phyloP scores from a whole-genome alignment of 1,140 invertebrate genomes.

The Pogonomyrmex barbatus region DNA sequence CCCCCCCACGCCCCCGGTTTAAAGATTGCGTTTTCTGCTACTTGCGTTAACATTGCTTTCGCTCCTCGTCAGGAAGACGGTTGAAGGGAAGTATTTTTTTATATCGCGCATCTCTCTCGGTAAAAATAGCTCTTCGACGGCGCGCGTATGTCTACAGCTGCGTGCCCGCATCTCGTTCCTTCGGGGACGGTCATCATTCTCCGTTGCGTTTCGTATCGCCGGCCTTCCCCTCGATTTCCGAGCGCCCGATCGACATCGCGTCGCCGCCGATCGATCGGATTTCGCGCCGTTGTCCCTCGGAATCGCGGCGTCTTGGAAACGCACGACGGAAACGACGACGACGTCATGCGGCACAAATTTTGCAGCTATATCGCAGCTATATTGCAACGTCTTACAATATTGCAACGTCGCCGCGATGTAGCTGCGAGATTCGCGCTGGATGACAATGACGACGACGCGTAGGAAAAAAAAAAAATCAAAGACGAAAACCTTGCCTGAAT shows the following conservation, averaged over 20 bases:
- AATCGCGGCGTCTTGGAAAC: constrained; percentile 50
- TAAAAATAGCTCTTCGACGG: constrained; percentile 41
- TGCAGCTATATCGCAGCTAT: too few relatives aligned
- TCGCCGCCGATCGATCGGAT: constrained; percentile 2
- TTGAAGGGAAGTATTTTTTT: constrained; percentile 28
- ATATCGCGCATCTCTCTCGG: neutral
- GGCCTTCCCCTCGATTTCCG: constrained; percentile 57
- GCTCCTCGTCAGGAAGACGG: neutral
- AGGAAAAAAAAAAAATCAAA: constrained; percentile 44
- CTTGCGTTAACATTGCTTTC: constrained; percentile 35
- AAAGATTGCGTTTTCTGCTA: neutral
- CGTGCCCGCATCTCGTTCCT: constrained; percentile 56
- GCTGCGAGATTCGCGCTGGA: too few relatives aligned
- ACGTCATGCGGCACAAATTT: neutral
- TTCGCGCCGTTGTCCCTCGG: constrained; percentile 48
- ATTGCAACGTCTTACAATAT: too few relatives aligned
- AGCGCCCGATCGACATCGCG: constrained; percentile 8
- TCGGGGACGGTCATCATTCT: constrained; percentile 65
- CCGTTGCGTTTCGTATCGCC: constrained; percentile 54
- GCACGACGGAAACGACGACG: constrained; percentile 57
- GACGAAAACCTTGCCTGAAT: constrained; percentile 26
- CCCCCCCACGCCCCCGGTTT: neutral
- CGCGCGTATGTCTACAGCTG: constrained; percentile 25
- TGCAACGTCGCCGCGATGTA: too few relatives aligned
- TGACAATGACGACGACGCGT: constrained; percentile 45